A percentile compares a stretch with the other conserved stretches of the same genome.
These are phyloP conservation scores for Malurus leucopterus DNA, from an alignment of 2,797 vertebrate genomes.

Conservation along the genomic window DNA sequence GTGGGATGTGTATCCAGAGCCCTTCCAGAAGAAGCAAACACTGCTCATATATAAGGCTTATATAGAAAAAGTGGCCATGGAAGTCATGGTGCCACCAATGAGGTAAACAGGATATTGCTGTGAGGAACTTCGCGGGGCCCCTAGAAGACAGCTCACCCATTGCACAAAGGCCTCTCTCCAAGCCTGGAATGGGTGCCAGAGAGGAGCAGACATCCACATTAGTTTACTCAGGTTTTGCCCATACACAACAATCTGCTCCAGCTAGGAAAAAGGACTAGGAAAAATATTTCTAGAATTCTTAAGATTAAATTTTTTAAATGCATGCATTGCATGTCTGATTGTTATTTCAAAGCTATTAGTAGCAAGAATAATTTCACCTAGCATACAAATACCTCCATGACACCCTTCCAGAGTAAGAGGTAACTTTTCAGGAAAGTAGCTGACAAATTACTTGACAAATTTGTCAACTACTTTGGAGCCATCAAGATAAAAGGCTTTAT, in stretches of 20 bases:
- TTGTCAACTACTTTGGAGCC: background rate
- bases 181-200: background rate
- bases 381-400: background rate
- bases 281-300: background rate
- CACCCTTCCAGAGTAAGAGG: background rate
- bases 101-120: background rate
- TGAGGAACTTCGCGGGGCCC: background rate
- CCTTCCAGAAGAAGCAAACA: background rate
- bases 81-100: background rate
- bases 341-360: background rate
- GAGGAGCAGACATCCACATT: background rate
- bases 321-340: background rate
- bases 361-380: background rate
- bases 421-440: background rate
- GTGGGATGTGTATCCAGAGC: background rate
- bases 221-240: background rate
- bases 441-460: conserved; percentile 32
- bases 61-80: background rate
- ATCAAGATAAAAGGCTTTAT: conserved; percentile 23
- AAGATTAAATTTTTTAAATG: background rate
- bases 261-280: background rate
- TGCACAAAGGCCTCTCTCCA: background rate
- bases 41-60: background rate
- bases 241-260: background rate
- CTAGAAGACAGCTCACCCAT: background rate